Evolutionary conservation across 2,888 invertebrate species (phyloP), one percentile per base, ranked within the genome.

Genomic region (Euzophera pinguis): DNA sequence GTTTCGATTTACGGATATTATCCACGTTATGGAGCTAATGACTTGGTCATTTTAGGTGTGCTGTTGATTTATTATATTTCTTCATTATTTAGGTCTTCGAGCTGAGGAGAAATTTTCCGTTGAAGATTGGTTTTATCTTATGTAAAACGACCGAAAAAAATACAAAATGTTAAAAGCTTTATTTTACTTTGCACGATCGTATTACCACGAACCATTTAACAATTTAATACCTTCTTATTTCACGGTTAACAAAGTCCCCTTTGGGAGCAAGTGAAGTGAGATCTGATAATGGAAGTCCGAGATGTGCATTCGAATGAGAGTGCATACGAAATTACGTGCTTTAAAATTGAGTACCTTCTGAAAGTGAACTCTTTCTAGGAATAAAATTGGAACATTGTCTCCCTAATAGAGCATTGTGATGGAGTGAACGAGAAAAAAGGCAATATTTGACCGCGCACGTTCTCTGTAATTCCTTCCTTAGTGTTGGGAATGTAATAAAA

Each of bases 401-500:
- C 63, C 65, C 51, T 80, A 81, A 83, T 84, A 69, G 78, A 60
- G 69, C 64, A 83, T 84, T 87, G 84, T 87, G 67, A 65, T 69
- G 63, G 62, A 74, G 72, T 67, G 71, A 73, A 73, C 69, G 64
- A 73, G 69, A 67, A 69, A 75, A 39, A 63, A 58, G 65, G 67
- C 64, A 73, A 76, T 78, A 71, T 74, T 78, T 75, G 77, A 78
- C 75, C 75, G 75, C 66, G 70, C 78, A 76, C 74, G 78, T 75
- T 68, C 72, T 55, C 59, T 56, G 67, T 75, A 69, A 77, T 78
- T 72, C 69, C 71, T 73, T 67, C 60, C 68, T 69, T 70, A 69
- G 75, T 75, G 74, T 71, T 62, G 64, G 74, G 78, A 80, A 80
- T 79, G 79, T 77, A 80, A 84, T 85, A 80, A 82, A 83, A 82